Conservation (phyloP, 2,888 invertebrate genomes). For the Tachina lurida region DNA sequence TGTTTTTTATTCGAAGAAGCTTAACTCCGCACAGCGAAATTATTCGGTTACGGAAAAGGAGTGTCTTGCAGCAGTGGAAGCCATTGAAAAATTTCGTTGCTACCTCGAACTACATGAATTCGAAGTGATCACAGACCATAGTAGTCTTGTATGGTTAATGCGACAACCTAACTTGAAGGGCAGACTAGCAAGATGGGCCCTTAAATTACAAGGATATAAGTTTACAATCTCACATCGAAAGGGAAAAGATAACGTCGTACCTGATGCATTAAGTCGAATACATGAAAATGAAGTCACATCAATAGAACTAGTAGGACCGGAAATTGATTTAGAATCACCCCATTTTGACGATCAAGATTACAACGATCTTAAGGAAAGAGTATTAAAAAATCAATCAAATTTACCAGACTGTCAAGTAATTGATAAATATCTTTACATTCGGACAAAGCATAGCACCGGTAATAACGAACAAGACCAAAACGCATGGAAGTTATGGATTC, state of each 20-base stretch:
- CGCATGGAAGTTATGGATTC: slow-evolving; percentile 71
- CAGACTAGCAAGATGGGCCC: neutral
- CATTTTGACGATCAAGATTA: slow-evolving; percentile 1
- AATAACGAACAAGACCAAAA: neutral
- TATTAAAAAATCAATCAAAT: neutral
- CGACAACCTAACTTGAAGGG: neutral
- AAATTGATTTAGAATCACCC: neutral
- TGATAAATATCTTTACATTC: neutral
- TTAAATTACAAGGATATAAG: neutral
- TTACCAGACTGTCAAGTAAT: too few relatives aligned
- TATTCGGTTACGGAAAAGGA: too few relatives aligned
- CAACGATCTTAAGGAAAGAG: neutral
- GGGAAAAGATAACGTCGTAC: neutral
- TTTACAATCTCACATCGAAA: neutral
- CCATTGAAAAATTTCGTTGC: too few relatives aligned
- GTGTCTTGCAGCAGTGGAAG: too few relatives aligned
- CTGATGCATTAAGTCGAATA: neutral
- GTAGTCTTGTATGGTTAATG: slow-evolving; percentile 4
- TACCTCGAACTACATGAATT: too few relatives aligned
- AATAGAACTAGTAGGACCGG: neutral
- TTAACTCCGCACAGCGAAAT: too few relatives aligned
- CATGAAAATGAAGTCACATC: neutral
- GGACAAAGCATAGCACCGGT: slow-evolving; percentile 3
- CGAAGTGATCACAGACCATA: neutral
- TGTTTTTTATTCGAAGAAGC: too few relatives aligned